Evolutionary conservation across 2,888 invertebrate species (phyloP).

Genomic region (Stramonita haemastoma): DNA sequence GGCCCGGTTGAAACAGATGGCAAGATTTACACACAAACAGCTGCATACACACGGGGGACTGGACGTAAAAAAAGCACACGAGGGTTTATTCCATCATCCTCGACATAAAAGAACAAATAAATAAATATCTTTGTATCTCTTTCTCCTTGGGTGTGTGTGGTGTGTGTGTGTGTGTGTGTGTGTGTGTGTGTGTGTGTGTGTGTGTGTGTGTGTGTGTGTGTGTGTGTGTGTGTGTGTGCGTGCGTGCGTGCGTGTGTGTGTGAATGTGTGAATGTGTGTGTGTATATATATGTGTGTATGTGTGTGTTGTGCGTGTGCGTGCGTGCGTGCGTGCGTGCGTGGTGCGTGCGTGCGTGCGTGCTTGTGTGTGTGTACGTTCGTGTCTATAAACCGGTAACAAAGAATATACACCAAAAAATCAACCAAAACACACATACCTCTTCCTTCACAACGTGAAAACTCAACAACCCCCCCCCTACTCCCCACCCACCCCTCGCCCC

Average conservation of each 20-base stretch:
- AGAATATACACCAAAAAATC: no score
- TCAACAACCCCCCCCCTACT: not conserved
- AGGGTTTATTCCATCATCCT: no score
- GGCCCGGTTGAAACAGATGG: no score
- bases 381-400: not conserved
- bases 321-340: not conserved
- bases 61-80: no score
- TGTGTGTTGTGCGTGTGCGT: not conserved
- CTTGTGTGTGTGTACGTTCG: not conserved
- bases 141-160: not conserved
- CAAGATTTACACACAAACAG: no score
- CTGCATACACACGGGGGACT: no score
- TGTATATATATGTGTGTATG: not conserved
- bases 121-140: not conserved
- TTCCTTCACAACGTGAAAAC: no score
- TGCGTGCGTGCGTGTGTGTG: not conserved
- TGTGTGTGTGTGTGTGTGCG: constrained; percentile 7
- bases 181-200: not conserved
- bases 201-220: not conserved
- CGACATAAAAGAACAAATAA: no score
- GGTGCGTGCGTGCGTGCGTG: not conserved
- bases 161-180: constrained; percentile 13
- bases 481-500: not conserved
- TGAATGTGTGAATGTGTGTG: not conserved
- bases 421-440: no score